Conservation (phyloP, 2,113 vertebrate genomes). For the Lampris incognitus region DNA sequence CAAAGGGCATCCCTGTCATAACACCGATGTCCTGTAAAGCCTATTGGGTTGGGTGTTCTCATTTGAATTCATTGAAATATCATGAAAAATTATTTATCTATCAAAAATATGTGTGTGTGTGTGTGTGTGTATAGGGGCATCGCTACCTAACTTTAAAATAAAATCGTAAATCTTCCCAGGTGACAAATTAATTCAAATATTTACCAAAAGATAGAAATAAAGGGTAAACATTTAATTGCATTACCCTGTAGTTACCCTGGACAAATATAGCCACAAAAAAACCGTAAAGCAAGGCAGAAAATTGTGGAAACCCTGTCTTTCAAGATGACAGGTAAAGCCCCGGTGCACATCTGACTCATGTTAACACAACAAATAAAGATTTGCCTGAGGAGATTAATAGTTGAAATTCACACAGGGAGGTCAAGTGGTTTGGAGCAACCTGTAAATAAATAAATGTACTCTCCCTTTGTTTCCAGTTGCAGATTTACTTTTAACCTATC, state of each 20-base stretch:
- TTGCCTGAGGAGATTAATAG: constrained; percentile 35
- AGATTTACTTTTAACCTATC: not conserved
- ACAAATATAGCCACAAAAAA: not conserved
- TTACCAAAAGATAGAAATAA: too few species aligned
- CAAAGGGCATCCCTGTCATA: too few species aligned
- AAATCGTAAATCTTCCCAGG: too few species aligned
- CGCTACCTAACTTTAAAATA: too few species aligned
- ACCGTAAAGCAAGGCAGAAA: too few species aligned
- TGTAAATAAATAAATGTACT: constrained; percentile 21
- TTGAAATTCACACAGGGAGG: constrained; percentile 13
- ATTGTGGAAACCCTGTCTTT: constrained; percentile 13
- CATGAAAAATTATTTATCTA: too few species aligned
- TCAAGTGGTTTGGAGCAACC: constrained; percentile 32
- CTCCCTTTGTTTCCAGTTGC: constrained; percentile 19
- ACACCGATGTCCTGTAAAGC: too few species aligned
- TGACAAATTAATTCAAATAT: too few species aligned
- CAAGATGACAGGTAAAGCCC: constrained; percentile 25
- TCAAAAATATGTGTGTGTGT: not conserved
- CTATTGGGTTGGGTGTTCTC: too few species aligned
- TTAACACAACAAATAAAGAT: constrained; percentile 53
- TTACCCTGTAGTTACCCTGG: not conserved
- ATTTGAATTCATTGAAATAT: too few species aligned
- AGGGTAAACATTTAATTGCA: too few species aligned
- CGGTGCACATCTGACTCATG: constrained; percentile 11
- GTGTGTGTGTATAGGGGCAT: too few species aligned